These are phyloP conservation scores for Cotesia chilonis DNA, from an alignment of 1,140 invertebrate genomes.

Conservation along the genomic window DNA sequence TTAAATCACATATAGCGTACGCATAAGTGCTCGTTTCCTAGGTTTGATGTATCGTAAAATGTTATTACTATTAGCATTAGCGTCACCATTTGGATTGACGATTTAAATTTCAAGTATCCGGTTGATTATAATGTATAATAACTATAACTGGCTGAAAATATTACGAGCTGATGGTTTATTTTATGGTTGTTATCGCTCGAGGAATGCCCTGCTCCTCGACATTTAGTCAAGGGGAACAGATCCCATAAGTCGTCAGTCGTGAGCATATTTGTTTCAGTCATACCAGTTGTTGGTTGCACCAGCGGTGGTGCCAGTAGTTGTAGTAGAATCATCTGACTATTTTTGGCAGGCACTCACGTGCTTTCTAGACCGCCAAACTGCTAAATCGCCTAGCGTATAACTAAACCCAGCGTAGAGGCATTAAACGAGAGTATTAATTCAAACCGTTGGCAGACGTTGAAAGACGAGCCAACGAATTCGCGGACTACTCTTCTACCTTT, in stretches of 20 bases:
- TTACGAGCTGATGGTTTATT: neutral
- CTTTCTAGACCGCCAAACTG: slow-evolving; percentile 31
- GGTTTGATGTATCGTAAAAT: slow-evolving; percentile 22
- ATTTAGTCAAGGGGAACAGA: slow-evolving; percentile 17
- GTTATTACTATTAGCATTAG: neutral
- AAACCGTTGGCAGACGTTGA: slow-evolving; percentile 30
- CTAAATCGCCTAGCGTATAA: slow-evolving; percentile 35
- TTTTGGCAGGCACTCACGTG: slow-evolving; percentile 27
- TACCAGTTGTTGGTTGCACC: neutral
- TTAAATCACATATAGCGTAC: slow-evolving; percentile 28
- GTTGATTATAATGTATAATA: neutral
- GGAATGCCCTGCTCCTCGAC: slow-evolving; percentile 9
- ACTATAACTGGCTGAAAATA: neutral
- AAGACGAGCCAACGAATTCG: slow-evolving; percentile 26
- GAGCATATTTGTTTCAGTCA: neutral
- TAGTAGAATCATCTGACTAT: slow-evolving; percentile 15
- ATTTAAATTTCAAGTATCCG: slow-evolving; percentile 5
- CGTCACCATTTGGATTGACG: neutral
- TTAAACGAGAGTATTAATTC: slow-evolving; percentile 41
- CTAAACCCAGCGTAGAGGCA: slow-evolving; percentile 31
- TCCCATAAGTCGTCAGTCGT: neutral
- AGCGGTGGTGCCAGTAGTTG: too few relatives aligned
- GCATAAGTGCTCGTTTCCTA: slow-evolving; percentile 40
- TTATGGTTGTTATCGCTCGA: slow-evolving; percentile 9
- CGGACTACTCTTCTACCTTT: slow-evolving; percentile 13